phyloP scores from a whole-genome alignment of 2,797 vertebrate species.

The Bucorvus abyssinicus region DNA sequence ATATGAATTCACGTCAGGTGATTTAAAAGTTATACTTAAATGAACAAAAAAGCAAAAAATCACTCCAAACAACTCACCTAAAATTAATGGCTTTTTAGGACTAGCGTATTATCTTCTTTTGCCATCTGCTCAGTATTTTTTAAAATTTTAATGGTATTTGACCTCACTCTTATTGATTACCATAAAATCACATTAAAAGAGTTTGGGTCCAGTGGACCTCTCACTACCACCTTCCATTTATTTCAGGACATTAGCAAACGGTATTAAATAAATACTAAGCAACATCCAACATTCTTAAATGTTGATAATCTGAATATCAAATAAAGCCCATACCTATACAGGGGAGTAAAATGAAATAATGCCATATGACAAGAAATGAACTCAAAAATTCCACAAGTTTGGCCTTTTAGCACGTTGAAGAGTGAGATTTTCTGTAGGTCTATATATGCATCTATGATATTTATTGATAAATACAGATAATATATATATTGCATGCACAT shows the following conservation, averaged over 20 bases:
- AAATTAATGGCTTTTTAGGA: background rate
- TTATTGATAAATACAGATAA: background rate
- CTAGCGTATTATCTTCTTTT: background rate
- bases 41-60: background rate
- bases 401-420: background rate
- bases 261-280: background rate
- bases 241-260: background rate
- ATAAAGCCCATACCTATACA: background rate
- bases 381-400: background rate
- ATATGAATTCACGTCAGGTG: background rate
- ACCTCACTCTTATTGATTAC: background rate
- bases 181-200: background rate
- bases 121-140: background rate
- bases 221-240: background rate
- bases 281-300: background rate
- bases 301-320: background rate
- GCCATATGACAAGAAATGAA: background rate
- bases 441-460: background rate
- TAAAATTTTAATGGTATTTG: background rate
- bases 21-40: conserved; percentile 12
- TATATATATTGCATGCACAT: background rate
- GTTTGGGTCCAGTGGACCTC: background rate
- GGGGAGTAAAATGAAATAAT: background rate
- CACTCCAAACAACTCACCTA: background rate
- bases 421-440: background rate